These are phyloP conservation scores for Synodontis membranacea DNA, from an alignment of 2,113 vertebrate genomes.

Conservation along the genomic window DNA sequence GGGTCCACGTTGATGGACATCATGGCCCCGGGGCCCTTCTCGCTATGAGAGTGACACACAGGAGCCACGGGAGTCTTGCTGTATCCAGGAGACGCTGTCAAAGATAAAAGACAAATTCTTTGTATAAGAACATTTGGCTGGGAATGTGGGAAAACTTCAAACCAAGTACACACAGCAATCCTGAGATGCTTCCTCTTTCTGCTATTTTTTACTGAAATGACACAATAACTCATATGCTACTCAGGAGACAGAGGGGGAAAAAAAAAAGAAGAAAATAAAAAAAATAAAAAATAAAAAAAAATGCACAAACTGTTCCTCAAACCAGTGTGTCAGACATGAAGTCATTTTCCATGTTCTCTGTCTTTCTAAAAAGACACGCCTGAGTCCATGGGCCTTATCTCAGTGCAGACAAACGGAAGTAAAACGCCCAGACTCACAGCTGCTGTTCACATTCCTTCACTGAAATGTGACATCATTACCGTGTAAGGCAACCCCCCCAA, in stretches of 20 bases:
- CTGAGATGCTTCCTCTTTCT: not conserved
- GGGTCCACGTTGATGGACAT: conserved; percentile 89
- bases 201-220: not conserved
- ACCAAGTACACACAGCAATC: not conserved
- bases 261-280: not conserved
- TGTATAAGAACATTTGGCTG: not conserved
- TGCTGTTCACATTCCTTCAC: conserved; percentile 65
- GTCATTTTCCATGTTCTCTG: conserved; percentile 32
- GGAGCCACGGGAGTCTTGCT: conserved; percentile 86
- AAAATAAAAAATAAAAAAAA: not conserved
- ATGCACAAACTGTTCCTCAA: not conserved
- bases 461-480: conserved; percentile 58
- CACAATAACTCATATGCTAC: not conserved
- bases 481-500: conserved; percentile 60
- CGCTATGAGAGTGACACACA: conserved; percentile 82
- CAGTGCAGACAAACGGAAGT: conserved; percentile 56
- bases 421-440: conserved; percentile 61
- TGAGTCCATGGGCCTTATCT: conserved; percentile 27
- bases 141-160: not conserved
- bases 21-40: conserved; percentile 89
- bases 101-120: conserved; percentile 31
- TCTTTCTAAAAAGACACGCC: not conserved
- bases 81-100: conserved; percentile 89
- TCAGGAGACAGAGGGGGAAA: not conserved
- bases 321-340: not conserved